A percentile compares a stretch with the other conserved stretches of the same genome.
These are phyloP conservation scores for Labrus mixtus DNA, from an alignment of 2,113 vertebrate species.

Conservation along the genomic window DNA sequence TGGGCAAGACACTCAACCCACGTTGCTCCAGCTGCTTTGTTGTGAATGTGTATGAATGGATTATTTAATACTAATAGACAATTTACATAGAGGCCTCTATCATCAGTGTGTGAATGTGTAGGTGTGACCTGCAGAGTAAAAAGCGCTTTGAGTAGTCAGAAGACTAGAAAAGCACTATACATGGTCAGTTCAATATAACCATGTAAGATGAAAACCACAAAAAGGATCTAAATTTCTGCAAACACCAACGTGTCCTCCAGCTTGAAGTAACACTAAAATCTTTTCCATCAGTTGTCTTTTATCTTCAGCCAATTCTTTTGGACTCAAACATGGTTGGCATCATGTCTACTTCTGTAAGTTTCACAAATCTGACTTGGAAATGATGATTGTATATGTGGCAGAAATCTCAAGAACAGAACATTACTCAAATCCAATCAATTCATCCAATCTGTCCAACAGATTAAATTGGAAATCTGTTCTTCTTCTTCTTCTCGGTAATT, in stretches of 20 bases:
- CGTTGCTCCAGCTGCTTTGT: too few relatives aligned
- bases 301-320: not conserved
- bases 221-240: not conserved
- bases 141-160: too few relatives aligned
- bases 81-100: too few relatives aligned
- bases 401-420: constrained; percentile 1
- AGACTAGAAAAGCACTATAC: too few relatives aligned
- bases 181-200: too few relatives aligned
- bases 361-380: not conserved
- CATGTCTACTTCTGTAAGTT: not conserved
- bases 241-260: not conserved
- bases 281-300: not conserved
- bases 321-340: constrained; percentile 8
- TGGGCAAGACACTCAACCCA: too few relatives aligned
- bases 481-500: not conserved
- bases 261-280: not conserved
- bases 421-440: constrained; percentile 14
- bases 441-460: constrained; percentile 15
- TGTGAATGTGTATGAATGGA: too few relatives aligned
- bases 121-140: too few relatives aligned
- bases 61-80: too few relatives aligned
- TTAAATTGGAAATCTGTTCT: constrained; percentile 17
- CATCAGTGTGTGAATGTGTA: too few relatives aligned
- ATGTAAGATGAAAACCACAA: too few relatives aligned
- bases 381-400: not conserved